phyloP scores from a whole-genome alignment of 2,888 invertebrate species.

The Apeira syringaria region DNA sequence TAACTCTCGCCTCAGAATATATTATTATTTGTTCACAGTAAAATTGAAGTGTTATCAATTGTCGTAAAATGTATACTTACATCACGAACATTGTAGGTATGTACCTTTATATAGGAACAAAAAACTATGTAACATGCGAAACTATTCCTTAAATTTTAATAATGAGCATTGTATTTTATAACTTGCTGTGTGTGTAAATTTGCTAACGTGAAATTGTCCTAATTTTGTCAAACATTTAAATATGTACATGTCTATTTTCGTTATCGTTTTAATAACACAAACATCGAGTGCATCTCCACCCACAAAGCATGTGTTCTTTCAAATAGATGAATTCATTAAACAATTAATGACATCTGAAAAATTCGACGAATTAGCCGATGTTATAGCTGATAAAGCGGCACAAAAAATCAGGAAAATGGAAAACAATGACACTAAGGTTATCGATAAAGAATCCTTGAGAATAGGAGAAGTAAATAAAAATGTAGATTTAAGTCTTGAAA shows the following conservation, averaged over 20 bases:
- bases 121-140: not conserved
- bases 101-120: too few relatives aligned
- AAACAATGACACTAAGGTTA: not conserved
- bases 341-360: constrained; percentile 41
- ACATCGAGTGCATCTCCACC: not conserved
- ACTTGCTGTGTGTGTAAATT: not conserved
- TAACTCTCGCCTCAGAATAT: too few relatives aligned
- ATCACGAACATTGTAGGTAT: too few relatives aligned
- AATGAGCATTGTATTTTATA: constrained; percentile 1
- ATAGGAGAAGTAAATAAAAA: not conserved
- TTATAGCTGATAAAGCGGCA: constrained; percentile 47
- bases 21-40: too few relatives aligned
- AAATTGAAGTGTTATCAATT: not conserved
- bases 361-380: constrained; percentile 44
- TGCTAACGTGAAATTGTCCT: not conserved
- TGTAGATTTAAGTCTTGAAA: not conserved
- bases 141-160: not conserved
- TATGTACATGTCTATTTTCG: constrained; percentile 2
- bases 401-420: constrained; percentile 35
- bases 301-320: constrained; percentile 1
- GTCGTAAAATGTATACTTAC: too few relatives aligned
- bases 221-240: too few relatives aligned
- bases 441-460: constrained; percentile 1
- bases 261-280: not conserved
- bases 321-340: constrained; percentile 44